These are phyloP conservation scores for Sarotherodon lohbergeri DNA, from an alignment of 2,113 vertebrate genomes.

Conservation along the genomic window DNA sequence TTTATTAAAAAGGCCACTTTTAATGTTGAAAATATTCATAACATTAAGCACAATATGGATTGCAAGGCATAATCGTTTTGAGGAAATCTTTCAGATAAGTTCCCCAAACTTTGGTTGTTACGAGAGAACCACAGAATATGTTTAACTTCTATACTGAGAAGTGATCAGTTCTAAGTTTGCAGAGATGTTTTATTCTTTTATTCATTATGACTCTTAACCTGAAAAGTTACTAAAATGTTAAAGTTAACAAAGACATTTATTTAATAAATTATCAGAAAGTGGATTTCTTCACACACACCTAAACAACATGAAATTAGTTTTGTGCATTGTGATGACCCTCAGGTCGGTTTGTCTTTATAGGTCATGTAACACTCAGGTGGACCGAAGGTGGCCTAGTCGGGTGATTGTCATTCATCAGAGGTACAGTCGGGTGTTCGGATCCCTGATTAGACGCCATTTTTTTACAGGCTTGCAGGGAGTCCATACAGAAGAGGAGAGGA, in stretches of 20 bases:
- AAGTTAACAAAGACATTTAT: neutral
- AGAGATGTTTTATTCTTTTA: neutral
- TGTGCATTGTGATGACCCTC: neutral
- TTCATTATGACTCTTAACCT: neutral
- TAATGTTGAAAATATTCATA: neutral
- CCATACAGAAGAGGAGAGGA: neutral
- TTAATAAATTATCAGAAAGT: constrained; percentile 12
- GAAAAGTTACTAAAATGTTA: neutral
- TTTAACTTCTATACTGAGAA: neutral
- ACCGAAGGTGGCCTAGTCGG: neutral
- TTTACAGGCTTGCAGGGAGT: neutral
- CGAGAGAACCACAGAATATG: neutral
- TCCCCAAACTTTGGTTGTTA: neutral
- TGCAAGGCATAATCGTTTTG: neutral
- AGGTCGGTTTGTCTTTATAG: neutral
- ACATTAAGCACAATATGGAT: neutral
- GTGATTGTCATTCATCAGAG: neutral
- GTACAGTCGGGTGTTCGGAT: neutral
- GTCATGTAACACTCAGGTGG: neutral
- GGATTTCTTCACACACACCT: neutral
- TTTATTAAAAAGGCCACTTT: neutral
- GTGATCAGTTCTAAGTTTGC: neutral
- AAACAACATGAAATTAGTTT: neutral
- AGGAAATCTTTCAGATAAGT: neutral
- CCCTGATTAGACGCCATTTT: neutral